Base-by-base conservation (phyloP, 1,140 invertebrate genomes). In the Goniozus legneri region DNA sequence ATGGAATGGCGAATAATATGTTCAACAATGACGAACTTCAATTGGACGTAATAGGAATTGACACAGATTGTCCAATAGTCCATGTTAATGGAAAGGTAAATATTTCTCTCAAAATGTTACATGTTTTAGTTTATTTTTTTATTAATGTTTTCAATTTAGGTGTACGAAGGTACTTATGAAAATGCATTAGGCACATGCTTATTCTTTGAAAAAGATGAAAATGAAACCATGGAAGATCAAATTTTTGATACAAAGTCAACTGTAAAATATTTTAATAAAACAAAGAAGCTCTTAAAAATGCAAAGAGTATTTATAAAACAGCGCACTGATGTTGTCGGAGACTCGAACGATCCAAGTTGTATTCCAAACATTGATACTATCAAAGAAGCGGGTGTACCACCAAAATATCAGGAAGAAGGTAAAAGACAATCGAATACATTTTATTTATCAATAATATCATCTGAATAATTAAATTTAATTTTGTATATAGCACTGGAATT, bases 51-150 rank as follows among this genome's bases (percentile, higher is more conserved):
- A 75, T 80, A 43, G 79, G 78, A 20, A 56, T 80, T 38, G 79
- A 80, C 36, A 73, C 69, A 3, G 73, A 78, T n/a, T 67, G 73
- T 54, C 79, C 79, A 2, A 67, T 79, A 52, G 78, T 79, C 47
- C 73, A 78, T 60, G 62, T 80, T 7, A 79, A 80, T 65, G 79
- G 77, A 10, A 77, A 69, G 36, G 76, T 80, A 64, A 43, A 31
- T 44, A 41, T 50, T 51, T 16, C 38, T 42, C 43, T n/a, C 33
- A 6, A 13, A 22, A 35, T 1, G 30, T 27, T 45, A 22, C 38
- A 40, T 3, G 27, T 47, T 47, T 33, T 20, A 30, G 30, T 30
- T 8, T 44, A 21, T 16, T 34, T 27, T 37, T 15, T 44, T 32
- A 37, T 30, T 27, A 35, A 3, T 47, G 24, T 12, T 22, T 18